Base-by-base conservation (phyloP, 2,113 vertebrate species). In the Hirundichthys speculiger region DNA sequence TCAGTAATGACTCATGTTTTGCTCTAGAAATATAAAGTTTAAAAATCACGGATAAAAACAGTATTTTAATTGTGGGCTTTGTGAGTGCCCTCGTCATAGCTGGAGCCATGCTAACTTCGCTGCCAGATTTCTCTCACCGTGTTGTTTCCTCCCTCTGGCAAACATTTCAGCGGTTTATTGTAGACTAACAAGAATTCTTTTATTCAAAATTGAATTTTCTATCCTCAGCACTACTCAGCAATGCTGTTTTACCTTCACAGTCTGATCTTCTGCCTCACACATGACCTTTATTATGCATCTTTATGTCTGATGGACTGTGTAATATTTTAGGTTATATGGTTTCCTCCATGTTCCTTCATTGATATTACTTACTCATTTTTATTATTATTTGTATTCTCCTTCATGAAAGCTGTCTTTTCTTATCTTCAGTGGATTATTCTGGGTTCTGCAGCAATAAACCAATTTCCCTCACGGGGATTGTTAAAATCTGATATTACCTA, bases 401-500 rank as follows among this genome's bases (percentile, higher is more conserved):
- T 56, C 64, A 78, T 67, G 60, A 62, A 81, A 77, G 80, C 65
- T 73, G 81, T 79, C 72, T 77, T 57, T 79, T 54, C 68, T 86
- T 84, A 89, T 88, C 82, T 80, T 15, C 39, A 49, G 50, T 75
- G 59, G 55, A 70, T 80, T 80, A 64, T 80, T 73, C 53, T 73
- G 42, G 55, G 56, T 50, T 47, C 67, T 55, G 75, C 59, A 50
- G 76, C 70, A 84, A 82, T 70, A 79, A 77, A 51, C 69, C 72
- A 83, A 86, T 87, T 84, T 84, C 77, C n/a, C 79, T 82, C 71
- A 73, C 70, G 80, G 71, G 70, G 75, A 88, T 85, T 83, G 73
- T 88, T 83, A 80, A 83, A 84, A 56, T 74, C 60, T 62, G 73
- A 87, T 86, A 73, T 81, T 81, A 85, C 87, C 84, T 81, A 76